A percentile compares a stretch with the other conserved stretches of the same genome.
Conservation (phyloP, 1,140 invertebrate species). For the Drosophila guanche region DNA sequence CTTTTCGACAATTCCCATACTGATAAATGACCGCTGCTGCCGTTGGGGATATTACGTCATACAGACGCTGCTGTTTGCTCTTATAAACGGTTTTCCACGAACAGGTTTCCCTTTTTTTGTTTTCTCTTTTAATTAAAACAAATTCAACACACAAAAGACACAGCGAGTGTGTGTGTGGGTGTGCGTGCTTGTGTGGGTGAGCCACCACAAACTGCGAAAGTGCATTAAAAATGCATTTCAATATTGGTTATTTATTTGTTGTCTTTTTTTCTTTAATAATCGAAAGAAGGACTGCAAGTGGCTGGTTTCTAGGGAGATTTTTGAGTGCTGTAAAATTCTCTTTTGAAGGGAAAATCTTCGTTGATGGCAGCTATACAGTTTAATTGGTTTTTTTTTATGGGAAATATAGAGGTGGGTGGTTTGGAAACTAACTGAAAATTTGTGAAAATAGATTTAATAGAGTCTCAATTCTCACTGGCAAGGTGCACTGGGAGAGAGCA, state of each 20-base stretch:
- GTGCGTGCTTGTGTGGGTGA: constrained; percentile 8
- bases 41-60: constrained; percentile 31
- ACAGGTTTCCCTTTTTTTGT: constrained; percentile 20
- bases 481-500: too few relatives aligned
- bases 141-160: constrained; percentile 42
- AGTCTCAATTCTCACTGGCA: too few relatives aligned
- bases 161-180: constrained; percentile 4
- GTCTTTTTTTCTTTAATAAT: not conserved
- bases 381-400: too few relatives aligned
- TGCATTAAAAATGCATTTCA: constrained; percentile 64
- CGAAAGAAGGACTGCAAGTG: not conserved
- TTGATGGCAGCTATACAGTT: too few relatives aligned
- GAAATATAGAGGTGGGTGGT: too few relatives aligned
- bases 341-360: too few relatives aligned
- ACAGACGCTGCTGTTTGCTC: constrained; percentile 30
- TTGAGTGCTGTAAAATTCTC: not conserved
- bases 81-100: constrained; percentile 43
- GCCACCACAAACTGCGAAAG: constrained; percentile 56
- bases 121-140: constrained; percentile 67
- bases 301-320: not conserved
- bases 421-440: too few relatives aligned
- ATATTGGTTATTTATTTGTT: constrained; percentile 38
- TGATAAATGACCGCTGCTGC: constrained; percentile 39
- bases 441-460: too few relatives aligned
- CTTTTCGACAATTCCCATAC: constrained; percentile 48